These are phyloP conservation scores for Perca flavescens DNA, from an alignment of 2,113 vertebrate genomes.

Conservation along the genomic window DNA sequence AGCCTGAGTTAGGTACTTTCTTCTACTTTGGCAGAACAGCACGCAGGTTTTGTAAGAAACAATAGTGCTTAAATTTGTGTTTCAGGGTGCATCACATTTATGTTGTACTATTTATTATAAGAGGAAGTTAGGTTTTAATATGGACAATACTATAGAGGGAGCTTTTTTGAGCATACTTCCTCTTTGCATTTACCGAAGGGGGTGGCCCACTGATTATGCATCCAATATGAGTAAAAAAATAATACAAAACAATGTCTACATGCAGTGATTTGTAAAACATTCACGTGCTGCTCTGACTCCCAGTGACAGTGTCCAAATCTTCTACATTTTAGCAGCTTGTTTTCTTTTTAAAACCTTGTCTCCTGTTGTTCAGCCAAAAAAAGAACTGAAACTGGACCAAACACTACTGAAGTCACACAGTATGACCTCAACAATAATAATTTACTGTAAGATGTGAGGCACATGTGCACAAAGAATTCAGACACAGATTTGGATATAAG, in stretches of 20 bases:
- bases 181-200: constrained; percentile 38
- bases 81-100: constrained; percentile 6
- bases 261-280: not conserved
- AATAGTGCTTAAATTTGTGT: constrained; percentile 15
- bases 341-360: not conserved
- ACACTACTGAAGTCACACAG: not conserved
- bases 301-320: not conserved
- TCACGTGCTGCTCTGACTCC: not conserved
- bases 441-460: constrained; percentile 46
- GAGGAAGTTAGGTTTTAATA: constrained; percentile 68
- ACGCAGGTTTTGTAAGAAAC: constrained; percentile 34
- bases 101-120: constrained; percentile 35
- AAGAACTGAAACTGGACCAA: constrained; percentile 55
- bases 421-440: constrained; percentile 30
- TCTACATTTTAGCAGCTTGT: not conserved
- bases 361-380: not conserved
- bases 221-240: not conserved
- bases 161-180: constrained; percentile 57
- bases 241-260: not conserved
- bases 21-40: constrained; percentile 21
- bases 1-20: constrained; percentile 39
- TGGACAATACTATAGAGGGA: constrained; percentile 52
- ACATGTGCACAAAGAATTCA: constrained; percentile 1
- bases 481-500: constrained; percentile 35
- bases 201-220: constrained; percentile 13